Base-by-base conservation (phyloP, 2,888 invertebrate genomes). In the Drosophila ochracea region DNA sequence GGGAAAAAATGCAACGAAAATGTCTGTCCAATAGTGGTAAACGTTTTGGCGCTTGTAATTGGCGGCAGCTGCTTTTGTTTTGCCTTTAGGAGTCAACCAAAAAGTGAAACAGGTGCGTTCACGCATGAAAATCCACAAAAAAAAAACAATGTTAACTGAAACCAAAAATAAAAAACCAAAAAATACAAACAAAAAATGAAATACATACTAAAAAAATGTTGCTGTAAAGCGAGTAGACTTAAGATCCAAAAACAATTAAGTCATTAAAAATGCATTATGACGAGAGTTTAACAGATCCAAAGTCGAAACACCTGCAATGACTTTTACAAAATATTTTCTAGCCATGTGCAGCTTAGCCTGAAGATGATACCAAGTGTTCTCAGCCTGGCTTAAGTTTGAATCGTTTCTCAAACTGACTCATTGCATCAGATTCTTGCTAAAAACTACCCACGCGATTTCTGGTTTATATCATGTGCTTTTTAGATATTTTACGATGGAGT, bases 21-120 rank as follows among this genome's bases (percentile, higher is more conserved):
- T 80, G 78, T 73, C 43, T 49, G 68, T 80, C 54, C 77, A 73
- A 73, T 80, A 69, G 73, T 35, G 69, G 66, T 76, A 79, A 89
- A 79, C 68, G 87, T 89, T 89, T 89, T 88, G 86, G 83, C 74
- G 86, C 78, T 79, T 76, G 78, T 88, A 87, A 80, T 89, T 89
- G 89, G 78, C 89, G 90, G 89, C 83, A 84, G 86, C 73, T 76
- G 89, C 89, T 83, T 89, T 83, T 85, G 79, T 82, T 87, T 69
- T 70, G 78, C 79, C 84, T 82, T 81, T 79, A 78, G 66, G 52
- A 74, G 80, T 67, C 68, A 64, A 64, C 37, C 58, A 13, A 71
- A 77, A 67, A 77, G 84, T 78, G 76, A 64, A 84, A 86, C 87
- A 89, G 87, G 90, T 88, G 87, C 80, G 89, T 80, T 65, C 47